Evolutionary conservation across 2,888 invertebrate genomes (phyloP), one percentile per base, ranked within the genome.

Genomic region (Stenoptilia bipunctidactyla): DNA sequence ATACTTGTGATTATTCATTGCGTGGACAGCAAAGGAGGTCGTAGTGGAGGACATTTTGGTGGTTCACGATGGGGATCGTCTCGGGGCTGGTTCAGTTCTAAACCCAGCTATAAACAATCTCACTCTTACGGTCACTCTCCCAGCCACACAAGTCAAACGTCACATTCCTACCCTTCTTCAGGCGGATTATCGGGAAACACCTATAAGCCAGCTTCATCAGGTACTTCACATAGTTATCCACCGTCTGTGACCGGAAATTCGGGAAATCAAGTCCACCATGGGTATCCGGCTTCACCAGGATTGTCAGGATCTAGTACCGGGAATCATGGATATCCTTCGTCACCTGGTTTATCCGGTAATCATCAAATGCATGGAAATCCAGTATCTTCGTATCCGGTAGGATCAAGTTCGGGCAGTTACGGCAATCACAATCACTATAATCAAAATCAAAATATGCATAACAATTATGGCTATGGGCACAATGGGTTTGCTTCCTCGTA

Each of bases 121-220:
- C 30, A 30, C n/a, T 45, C 45, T 2, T 49, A 46, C 5, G 45
- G 43, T 44, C 47, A 44, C 10, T 44, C 49, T 9, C 45, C 45
- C 1, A 45, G 45, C 2, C 34, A 38, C 2, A 35, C 41, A 2
- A 36, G 36, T 1, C 20, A 34, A 13, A 13, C 15, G 2, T 40
- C 15, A 25, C 41, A 13, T 1, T 49, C 48, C 27, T 53, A 53
- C 5, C 49, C 56, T 10, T 42, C 49, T 2, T 46, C 48, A 5
- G 27, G 40, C 13, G 55, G 54, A 8, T 34, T 51, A 1, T 56
- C 54, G 2, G 56, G 60, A n/a, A 30, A 30, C 30, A n/a, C n/a
- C n/a, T n/a, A n/a, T n/a, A n/a, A n/a, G n/a, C n/a, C n/a, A n/a
- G n/a, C n/a, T n/a, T 41, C 41, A 12, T 47, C 46, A 1, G 43